Evolutionary conservation across 1,140 invertebrate genomes (phyloP).

Genomic region (Caenorhabditis inopinata): DNA sequence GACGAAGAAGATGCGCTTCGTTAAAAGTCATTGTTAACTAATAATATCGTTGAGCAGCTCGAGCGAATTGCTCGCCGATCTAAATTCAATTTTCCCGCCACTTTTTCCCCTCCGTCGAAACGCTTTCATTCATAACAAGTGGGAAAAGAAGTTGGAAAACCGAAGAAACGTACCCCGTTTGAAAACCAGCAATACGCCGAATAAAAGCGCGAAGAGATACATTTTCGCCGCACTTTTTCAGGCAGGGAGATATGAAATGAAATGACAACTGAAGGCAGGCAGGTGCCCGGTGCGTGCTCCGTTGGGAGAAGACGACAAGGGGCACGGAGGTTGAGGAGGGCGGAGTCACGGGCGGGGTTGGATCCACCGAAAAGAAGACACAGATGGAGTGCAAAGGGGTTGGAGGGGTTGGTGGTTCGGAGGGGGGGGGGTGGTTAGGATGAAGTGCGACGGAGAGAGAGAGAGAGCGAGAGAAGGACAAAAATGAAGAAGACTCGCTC

Average conservation of each 20-base stretch:
- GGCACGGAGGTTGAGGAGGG: not conserved
- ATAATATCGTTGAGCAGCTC: too few relatives aligned
- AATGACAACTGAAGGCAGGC: not conserved
- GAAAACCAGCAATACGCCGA: conserved; percentile 6
- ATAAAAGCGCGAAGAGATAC: conserved; percentile 26
- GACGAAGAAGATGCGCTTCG: not conserved
- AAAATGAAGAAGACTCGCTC: not conserved
- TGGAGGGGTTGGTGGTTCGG: too few relatives aligned
- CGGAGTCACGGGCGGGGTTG: conserved; percentile 5
- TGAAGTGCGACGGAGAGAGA: not conserved
- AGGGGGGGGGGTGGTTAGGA: too few relatives aligned
- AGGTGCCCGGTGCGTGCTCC: not conserved
- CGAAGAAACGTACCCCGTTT: not conserved
- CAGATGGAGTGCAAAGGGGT: not conserved
- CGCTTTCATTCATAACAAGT: not conserved
- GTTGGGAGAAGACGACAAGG: too few relatives aligned
- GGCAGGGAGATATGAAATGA: not conserved
- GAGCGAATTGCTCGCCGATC: too few relatives aligned
- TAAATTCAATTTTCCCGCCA: too few relatives aligned
- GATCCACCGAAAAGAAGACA: not conserved
- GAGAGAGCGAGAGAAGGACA: not conserved
- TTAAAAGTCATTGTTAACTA: conserved; percentile 22
- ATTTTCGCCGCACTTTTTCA: not conserved
- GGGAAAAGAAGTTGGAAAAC: too few relatives aligned
- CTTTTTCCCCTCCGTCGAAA: not conserved